Evolutionary conservation across 2,888 invertebrate species (phyloP), one percentile per base, ranked within the genome.

Genomic region (Drosophila nr. medialis): DNA sequence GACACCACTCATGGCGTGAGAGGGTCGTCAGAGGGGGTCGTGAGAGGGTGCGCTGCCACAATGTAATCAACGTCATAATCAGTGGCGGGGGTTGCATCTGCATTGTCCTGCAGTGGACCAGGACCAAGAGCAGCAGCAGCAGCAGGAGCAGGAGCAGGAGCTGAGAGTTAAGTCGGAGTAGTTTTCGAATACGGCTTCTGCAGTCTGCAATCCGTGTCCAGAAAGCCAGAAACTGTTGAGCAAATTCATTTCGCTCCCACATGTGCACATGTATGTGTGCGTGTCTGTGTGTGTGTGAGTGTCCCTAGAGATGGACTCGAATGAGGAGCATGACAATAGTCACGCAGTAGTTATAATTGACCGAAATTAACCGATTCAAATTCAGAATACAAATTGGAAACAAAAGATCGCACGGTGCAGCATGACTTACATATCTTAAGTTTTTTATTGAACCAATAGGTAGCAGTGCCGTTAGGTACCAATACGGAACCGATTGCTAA

Each of bases 1-100:
- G 59, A 15, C 24, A 45, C 24, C 45, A 24, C 24, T 15, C 45
- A 24, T 45, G 45, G 45, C 24, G 24, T 45, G 24, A 15, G 45
- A 2, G 18, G 15, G 18, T 24, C 10, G 18, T 65, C 13, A 13
- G 38, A 7, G 27, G 13, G 36, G 13, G 24, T 6, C 24, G 24
- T 24, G 4, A 45, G 59, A 49, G 53, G 55, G 51, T 49, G 59
- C 60, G 54, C 66, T 67, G 72, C 76, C 80, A 66, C 86, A 88
- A 86, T 88, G 78, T 83, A 88, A 86, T 88, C 86, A 86, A 86
- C 83, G 67, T 87, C 83, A 88, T 86, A 86, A 86, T 86, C 82
- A 86, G 81, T 77, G 72, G 70, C 83, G 63, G 59, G 24, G 48
- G 15, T 21, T 56, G 50, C 64, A 78, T 68, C 51, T 76, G 71